Conservation (phyloP, 2,888 invertebrate species). For the Drosophila hamatofila region DNA sequence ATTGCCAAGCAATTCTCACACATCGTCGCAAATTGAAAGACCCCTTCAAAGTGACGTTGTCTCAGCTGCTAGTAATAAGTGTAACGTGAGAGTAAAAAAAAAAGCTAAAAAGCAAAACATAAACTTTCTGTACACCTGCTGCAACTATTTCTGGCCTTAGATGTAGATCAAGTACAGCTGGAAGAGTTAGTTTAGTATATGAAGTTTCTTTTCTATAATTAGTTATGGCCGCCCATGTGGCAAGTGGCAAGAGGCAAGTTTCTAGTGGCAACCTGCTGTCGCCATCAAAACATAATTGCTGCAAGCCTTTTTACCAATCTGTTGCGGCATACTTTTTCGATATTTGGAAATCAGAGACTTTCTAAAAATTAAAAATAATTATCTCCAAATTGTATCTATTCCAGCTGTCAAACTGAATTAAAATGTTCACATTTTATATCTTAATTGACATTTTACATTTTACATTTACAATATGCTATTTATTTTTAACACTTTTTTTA, state of each 20-base stretch:
- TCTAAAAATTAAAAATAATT: constrained; percentile 28
- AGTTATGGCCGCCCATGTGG: constrained; percentile 47
- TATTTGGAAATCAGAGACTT: constrained; percentile 20
- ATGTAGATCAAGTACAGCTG: constrained; percentile 42
- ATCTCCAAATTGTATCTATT: constrained; percentile 3
- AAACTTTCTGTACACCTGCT: constrained; percentile 44
- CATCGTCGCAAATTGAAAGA: constrained; percentile 74
- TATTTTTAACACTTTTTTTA: not conserved
- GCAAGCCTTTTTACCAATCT: constrained; percentile 28
- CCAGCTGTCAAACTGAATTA: constrained; percentile 10
- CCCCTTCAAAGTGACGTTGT: constrained; percentile 36
- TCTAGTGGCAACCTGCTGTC: constrained; percentile 42
- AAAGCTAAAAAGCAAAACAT: not conserved
- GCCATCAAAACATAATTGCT: constrained; percentile 47
- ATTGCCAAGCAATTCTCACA: constrained; percentile 78
- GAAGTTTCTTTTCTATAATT: constrained; percentile 36
- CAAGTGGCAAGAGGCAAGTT: constrained; percentile 17
- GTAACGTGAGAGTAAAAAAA: constrained; percentile 69
- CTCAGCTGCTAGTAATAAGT: constrained; percentile 43
- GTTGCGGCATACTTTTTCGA: constrained; percentile 23
- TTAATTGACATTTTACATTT: not conserved
- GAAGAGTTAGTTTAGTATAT: constrained; percentile 35
- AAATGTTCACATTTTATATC: not conserved
- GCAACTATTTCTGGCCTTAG: constrained; percentile 41
- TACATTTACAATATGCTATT: not conserved